Base-by-base conservation (phyloP, 2,888 invertebrate species). In the Augiades crinisus region DNA sequence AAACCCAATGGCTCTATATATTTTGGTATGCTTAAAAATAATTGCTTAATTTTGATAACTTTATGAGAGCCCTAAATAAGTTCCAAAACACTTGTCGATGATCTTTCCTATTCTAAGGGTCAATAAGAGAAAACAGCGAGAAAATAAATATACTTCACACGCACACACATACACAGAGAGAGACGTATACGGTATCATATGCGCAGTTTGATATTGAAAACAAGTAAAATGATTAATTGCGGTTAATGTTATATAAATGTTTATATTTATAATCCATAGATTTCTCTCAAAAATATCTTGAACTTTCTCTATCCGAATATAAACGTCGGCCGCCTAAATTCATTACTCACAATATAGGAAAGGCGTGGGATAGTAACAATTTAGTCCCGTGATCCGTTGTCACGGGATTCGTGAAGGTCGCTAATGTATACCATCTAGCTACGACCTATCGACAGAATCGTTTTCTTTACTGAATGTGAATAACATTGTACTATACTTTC, bases 301-400 rank as follows among this genome's bases (percentile, higher is more conserved):
- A 30, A 10, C 30, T 30, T 30, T 30, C 30, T 30, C 30, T 30
- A 12, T 30, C 30, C 30, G 12, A 12, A 30, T 30, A 30, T 12
- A 30, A 12, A 30, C 2, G 5, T 30, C 2, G 1, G 1, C 5
- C 19, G 14, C 22, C 13, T 22, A n/a, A 2, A 24, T 22, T 27
- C 30, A 41, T 41, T 30, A 41, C 30, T 41, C 41, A 30, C 7
- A 14, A 5, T n/a, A 40, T 8, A 16, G 14, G 22, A 13, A 12
- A 22, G 5, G 30, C 41, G 41, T 41, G 22, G 27, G 30, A 3
- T 41, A 30, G 17, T 8, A 21, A 14, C 30, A n/a, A 24, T 14
- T 3, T 10, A 41, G 24, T 41, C 41, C 27, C 27, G 41, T 41
- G 41, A 41, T 22, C 10, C 27, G 24, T 41, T 41, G 27, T 41